Evolutionary conservation across 2,113 vertebrate genomes (phyloP), one percentile per base, ranked within the genome.

Genomic region (Phocoena phocoena): DNA sequence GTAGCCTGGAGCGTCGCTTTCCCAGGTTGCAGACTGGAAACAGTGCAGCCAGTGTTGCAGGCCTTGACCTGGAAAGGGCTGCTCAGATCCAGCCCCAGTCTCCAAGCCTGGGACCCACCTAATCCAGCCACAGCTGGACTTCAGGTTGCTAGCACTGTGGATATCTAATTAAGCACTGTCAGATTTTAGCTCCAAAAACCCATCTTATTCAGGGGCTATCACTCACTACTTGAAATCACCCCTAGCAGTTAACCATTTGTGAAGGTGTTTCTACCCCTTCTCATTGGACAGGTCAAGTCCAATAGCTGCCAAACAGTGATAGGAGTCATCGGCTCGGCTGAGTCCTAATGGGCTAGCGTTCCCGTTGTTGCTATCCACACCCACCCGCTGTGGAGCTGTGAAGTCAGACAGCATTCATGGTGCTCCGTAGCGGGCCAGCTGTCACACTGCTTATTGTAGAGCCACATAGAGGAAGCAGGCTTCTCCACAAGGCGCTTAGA

Each of bases 41-140:
- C 71, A 2, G 0, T 21, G 5, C 7, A 3, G 28, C 55, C 5
- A 25, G 1, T 1, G 28, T 3, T 8, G 7, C 44, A 0, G 1
- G 6, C 36, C 44, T 77, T 41, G 60, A 17, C 10, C 33, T n/a
- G 28, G n/a, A 33, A 77, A 25, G 63, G 6, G n/a, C 8, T 67
- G 1, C 44, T 58, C 28, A 10, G 8, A 18, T 4, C 14, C 15
- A 17, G 2, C 11, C 25, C 58, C 65, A 26, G 2, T 8, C 47
- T 65, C 14, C 0, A 2, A 36, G 41, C 62, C 81, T 68, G n/a
- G n/a, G 38, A 55, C 6, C 28, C 36, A 21, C 13, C 67, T 23
- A 3, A 23, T 23, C 50, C 50, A 33, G 15, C 41, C n/a, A 25
- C 1, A 7, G 68, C 18, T 18, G 28, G n/a, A 31, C 60, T 6